Evolutionary conservation across 2,888 invertebrate genomes (phyloP).

Genomic region (Biston stratarius): DNA sequence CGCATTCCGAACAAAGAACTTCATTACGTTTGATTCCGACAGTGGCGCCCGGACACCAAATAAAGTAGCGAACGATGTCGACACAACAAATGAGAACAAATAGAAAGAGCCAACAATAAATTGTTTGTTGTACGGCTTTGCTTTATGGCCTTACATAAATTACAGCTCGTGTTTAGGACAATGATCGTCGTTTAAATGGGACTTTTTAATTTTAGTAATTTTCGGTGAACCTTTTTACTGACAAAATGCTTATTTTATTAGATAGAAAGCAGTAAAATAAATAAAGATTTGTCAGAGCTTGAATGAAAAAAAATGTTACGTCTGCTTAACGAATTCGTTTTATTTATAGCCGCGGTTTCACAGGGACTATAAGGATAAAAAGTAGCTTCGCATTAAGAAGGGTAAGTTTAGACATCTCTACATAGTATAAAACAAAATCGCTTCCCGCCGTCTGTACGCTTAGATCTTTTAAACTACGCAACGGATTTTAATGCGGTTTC

Average conservation of each 20-base stretch:
- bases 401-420: too few species aligned
- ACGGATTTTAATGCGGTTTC: too few species aligned
- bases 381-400: too few species aligned
- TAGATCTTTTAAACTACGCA: too few species aligned
- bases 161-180: slow-evolving; percentile 56
- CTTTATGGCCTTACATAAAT: slow-evolving; percentile 68
- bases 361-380: too few species aligned
- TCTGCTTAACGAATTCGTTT: neutral
- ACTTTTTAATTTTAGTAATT: slow-evolving; percentile 40
- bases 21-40: slow-evolving; percentile 64
- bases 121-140: slow-evolving; percentile 62
- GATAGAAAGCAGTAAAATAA: neutral
- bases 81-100: slow-evolving; percentile 76
- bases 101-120: slow-evolving; percentile 70
- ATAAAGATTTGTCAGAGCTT: neutral
- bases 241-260: slow-evolving; percentile 27
- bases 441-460: too few species aligned
- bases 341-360: neutral
- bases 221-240: slow-evolving; percentile 22
- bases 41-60: slow-evolving; percentile 57
- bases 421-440: too few species aligned
- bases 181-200: slow-evolving; percentile 53
- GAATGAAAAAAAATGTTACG: neutral
- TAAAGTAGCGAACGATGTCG: slow-evolving; percentile 72
- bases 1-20: slow-evolving; percentile 61